Evolutionary conservation across 1,140 invertebrate genomes (phyloP), one percentile per base, ranked within the genome.

Genomic region (Danaus plexippus): DNA sequence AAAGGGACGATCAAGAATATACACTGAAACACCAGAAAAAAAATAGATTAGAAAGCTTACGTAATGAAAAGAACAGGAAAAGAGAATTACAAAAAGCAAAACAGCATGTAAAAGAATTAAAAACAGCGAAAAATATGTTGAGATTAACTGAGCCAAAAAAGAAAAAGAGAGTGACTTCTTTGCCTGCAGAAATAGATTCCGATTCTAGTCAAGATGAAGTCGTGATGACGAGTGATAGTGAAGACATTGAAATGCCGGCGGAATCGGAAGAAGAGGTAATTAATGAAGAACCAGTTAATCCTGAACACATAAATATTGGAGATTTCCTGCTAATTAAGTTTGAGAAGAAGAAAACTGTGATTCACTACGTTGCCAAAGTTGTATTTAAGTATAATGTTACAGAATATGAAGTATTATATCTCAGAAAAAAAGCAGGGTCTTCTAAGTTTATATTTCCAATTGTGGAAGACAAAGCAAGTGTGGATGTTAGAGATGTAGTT

Each of bases 241-340:
- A 66, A 62, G 64, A 62, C 53, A 61, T 61, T 59, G 66, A 64
- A 59, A 52, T 52, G 11, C 50, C 41, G 8, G 41, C 48, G n/a
- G 58, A 57, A 61, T 60, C 56, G 9, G 58, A 63, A 54, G 57
- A 57, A 62, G 59, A 63, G 54, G 59, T 59, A 61, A 52, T 52
- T 59, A 61, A 48, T 48, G 44, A 54, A 47, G 50, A 43, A 43
- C 51, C 55, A 50, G 55, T 61, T 64, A 59, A 59, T 47, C 52
- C 59, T 55, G 61, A 69, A 60, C 47, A 70, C 47, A 68, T 73
- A 57, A 63, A 67, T 57, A 61, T 63, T 52, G 60, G 52, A 54
- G 58, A 59, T 62, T 71, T 66, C 65, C 57, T 73, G 11, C 63
- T 73, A 47, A 64, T 68, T 55, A 70, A 69, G 47, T 69, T 71